Base-by-base conservation (phyloP, 2,888 invertebrate species). In the Drosophila borealis region DNA sequence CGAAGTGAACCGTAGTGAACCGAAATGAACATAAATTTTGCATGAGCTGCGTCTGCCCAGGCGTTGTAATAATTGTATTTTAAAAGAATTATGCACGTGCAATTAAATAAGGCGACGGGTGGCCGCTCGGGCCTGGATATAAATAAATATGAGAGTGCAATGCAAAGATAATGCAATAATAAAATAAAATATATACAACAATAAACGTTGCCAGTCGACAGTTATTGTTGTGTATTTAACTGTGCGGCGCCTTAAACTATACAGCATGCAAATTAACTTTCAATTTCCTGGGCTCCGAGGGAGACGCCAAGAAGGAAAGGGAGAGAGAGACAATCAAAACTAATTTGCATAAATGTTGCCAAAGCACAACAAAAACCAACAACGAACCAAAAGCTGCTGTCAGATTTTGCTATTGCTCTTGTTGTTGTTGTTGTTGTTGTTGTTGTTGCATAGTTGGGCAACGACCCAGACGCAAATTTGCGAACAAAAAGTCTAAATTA, bases 191-290 rank as follows among this genome's bases (percentile, higher is more conserved):
- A 78, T 61, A 78, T 64, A 76, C 70, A 56, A 65, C 54, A 83
- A 74, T 69, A 83, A 78, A 78, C 64, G 83, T 60, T 76, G 69
- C 36, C 48, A 29, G 51, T 37, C 53, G 25, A 48, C 79, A 76
- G 79, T 79, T 80, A 80, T 86, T 82, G 83, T 88, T 86, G 82
- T 82, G 84, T 83, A 83, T 86, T 86, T 86, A 82, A 82, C 81
- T 82, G 75, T 67, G 79, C 67, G 74, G 65, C 73, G 87, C 80
- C 76, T 75, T 76, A 78, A 83, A 81, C 74, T 74, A 73, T 79
- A 77, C 83, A 71, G 70, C 77, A 80, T 85, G 81, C 89, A 89
- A 87, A 88, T 89, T 85, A 89, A 88, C 88, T 89, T 89, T 89
- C 89, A 88, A 89, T 88, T 88, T 89, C 74, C 83, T 63, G 42